Evolutionary conservation across 2,888 invertebrate species (phyloP), one percentile per base, ranked within the genome.

Genomic region (Leptarthrus brevirostris): DNA sequence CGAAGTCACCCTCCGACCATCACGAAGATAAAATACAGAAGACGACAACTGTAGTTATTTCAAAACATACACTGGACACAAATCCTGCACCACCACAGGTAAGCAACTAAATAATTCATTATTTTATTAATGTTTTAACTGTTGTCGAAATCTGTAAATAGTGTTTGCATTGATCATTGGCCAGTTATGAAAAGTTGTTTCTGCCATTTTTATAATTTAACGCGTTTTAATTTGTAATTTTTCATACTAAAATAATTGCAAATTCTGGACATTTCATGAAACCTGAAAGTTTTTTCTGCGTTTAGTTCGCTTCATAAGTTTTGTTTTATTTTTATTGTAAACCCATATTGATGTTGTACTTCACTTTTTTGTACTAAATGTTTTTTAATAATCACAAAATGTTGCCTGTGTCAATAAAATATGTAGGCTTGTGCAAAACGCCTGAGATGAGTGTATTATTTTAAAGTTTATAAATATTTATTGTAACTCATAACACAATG

Each of bases 21-120:
- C 88, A 88, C 82, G 85, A 85, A 78, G 85, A 86, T 77, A 89
- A 89, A 81, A 89, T 89, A 80, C 87, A 89, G 78, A 96, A 96
- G 87, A 96, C 95, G 74, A 96, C 96, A 77, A 96, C 95, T 10
- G 93, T 96, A 80, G 95, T 96, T 74, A 95, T 96, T 94, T 95
- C 94, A 84, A 95, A 95, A 84, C 96, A 96, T 85, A 95, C 95
- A 74, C 87, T 94, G 80, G 94, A 93, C 78, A 85, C 85, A 75
- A 83, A 83, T 44, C 79, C 81, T 72, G 78, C 81, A 64, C 79
- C 82, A 76, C 78, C 82, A 74, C 80, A 81, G 84, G 89, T 89
- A 83, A 87, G 89, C 88, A 1, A 20, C 20, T 56, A 77, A 14
- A 24, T 40, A n/a, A n/a, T n/a, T n/a, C n/a, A 22, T 66, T 72